Conservation (phyloP, 2,888 invertebrate genomes). For the Drosophila ustulata region DNA sequence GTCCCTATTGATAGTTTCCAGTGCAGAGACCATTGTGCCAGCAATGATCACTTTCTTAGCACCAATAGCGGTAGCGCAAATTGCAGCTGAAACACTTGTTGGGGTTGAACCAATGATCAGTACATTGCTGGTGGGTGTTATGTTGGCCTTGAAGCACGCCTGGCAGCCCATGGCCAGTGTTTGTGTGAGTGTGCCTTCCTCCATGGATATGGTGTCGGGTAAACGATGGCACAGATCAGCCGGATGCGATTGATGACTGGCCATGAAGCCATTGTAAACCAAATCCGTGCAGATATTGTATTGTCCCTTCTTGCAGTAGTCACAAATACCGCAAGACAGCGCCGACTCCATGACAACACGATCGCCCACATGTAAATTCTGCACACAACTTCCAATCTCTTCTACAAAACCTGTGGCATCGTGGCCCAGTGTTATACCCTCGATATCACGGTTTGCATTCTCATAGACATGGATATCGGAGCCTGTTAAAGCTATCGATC, state of each 20-base stretch:
- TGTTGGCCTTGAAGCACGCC: constrained; percentile 72
- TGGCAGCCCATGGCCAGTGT: constrained; percentile 79
- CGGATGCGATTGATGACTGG: constrained; percentile 76
- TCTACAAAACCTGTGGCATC: constrained; percentile 93
- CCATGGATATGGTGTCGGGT: constrained; percentile 60
- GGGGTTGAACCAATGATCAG: constrained; percentile 78
- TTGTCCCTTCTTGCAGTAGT: constrained; percentile 89
- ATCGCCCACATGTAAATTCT: constrained; percentile 91
- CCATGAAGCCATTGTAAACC: constrained; percentile 77
- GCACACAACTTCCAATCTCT: constrained; percentile 88
- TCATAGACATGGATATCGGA: constrained; percentile 94
- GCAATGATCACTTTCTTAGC: constrained; percentile 72
- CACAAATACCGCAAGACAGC: constrained; percentile 93
- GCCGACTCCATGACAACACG: constrained; percentile 97
- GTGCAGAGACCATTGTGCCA: constrained; percentile 51
- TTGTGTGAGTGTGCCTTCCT: constrained; percentile 74
- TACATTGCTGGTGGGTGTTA: constrained; percentile 76
- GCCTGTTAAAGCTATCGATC: constrained; percentile 96
- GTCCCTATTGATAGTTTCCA: constrained; percentile 54
- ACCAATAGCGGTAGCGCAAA: constrained; percentile 78
- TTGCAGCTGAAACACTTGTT: constrained; percentile 72
- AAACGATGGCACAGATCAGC: constrained; percentile 81
- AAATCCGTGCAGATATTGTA: constrained; percentile 80
- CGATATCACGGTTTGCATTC: constrained; percentile 64
- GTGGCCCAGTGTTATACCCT: constrained; percentile 91